These are phyloP conservation scores for Ageneiosus marmoratus DNA, from an alignment of 2,113 vertebrate species.

Conservation along the genomic window DNA sequence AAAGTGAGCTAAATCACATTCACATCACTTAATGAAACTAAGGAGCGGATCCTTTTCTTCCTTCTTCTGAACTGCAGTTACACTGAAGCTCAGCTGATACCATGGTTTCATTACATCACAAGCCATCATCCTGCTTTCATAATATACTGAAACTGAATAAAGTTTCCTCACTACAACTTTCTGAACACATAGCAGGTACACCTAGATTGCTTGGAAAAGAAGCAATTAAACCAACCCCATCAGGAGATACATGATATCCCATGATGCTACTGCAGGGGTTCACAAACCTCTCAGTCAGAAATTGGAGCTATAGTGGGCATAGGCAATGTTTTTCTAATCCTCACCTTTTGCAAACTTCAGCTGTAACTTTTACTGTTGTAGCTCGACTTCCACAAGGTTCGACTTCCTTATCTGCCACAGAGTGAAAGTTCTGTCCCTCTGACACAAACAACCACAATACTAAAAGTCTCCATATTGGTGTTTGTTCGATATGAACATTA, in stretches of 20 bases:
- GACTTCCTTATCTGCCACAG: background rate
- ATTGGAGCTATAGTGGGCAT: background rate
- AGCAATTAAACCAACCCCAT: background rate
- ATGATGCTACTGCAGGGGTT: background rate
- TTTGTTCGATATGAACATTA: background rate
- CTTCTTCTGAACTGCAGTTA: background rate
- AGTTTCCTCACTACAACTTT: too few species aligned
- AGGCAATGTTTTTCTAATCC: background rate
- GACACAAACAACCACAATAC: background rate
- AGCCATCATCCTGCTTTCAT: background rate
- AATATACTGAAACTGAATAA: background rate
- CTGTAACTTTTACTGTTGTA: background rate
- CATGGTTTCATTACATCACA: slow-evolving; percentile 5
- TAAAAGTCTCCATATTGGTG: background rate
- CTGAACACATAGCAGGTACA: too few species aligned
- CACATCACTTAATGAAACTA: background rate
- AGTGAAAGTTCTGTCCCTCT: background rate
- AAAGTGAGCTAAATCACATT: background rate
- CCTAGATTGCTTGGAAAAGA: background rate
- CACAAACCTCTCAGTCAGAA: background rate
- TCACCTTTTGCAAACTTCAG: background rate
- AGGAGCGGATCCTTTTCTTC: background rate
- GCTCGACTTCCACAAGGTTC: background rate
- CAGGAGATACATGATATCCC: background rate
- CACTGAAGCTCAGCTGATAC: background rate